These are phyloP conservation scores for Brachyopa scutellaris DNA, from an alignment of 2,888 invertebrate species.

Conservation along the genomic window DNA sequence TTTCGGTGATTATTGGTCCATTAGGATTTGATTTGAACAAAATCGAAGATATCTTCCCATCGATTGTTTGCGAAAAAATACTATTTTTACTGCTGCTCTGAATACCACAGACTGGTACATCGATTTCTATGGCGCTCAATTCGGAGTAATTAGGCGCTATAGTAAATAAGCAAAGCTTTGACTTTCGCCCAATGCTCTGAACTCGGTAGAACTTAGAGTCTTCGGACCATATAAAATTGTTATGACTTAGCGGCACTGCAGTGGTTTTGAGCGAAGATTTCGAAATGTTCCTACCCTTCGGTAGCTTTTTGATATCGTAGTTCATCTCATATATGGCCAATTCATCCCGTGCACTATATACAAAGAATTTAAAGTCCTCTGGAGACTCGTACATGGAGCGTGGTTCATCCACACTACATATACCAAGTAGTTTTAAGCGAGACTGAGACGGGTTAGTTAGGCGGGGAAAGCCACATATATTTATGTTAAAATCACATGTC, in stretches of 20 bases:
- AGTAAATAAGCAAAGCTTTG: background rate
- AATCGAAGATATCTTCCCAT: constrained; percentile 29
- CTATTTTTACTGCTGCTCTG: background rate
- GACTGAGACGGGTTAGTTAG: too few species aligned
- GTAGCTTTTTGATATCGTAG: too few species aligned
- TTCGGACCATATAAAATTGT: constrained; percentile 24
- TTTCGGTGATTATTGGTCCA: background rate
- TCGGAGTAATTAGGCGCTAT: too few species aligned
- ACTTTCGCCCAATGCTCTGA: constrained; percentile 15
- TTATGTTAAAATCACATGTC: constrained; percentile 83
- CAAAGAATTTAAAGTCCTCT: too few species aligned
- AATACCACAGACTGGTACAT: constrained; percentile 24
- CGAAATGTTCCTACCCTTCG: background rate
- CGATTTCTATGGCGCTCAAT: background rate
- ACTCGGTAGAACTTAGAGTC: background rate
- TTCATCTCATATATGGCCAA: constrained; percentile 72
- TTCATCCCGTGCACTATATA: constrained; percentile 58
- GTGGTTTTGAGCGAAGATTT: background rate
- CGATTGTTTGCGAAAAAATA: constrained; percentile 20
- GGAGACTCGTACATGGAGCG: too few species aligned
- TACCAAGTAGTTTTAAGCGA: too few species aligned
- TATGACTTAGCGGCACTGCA: constrained; percentile 4
- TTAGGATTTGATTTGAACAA: background rate
- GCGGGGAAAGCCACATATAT: constrained; percentile 83
- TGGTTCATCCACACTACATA: too few species aligned